These are phyloP conservation scores for Triops cancriformis DNA, from an alignment of 1,140 invertebrate genomes.

Conservation along the genomic window DNA sequence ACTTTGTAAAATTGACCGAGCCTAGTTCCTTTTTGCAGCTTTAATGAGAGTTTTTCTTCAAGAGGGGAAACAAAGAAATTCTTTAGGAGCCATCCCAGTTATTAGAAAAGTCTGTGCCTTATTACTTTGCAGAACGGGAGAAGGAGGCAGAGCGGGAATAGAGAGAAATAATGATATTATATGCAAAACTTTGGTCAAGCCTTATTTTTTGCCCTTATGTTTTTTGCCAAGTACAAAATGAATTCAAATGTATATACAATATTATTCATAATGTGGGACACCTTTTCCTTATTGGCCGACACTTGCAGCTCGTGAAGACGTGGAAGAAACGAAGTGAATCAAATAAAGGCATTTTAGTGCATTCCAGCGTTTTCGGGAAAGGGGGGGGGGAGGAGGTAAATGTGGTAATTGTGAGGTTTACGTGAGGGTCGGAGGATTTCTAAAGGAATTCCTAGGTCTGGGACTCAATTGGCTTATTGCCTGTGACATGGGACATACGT, in stretches of 20 bases:
- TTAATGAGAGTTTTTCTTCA: not conserved
- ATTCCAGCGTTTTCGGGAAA: no score
- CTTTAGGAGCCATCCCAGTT: not conserved
- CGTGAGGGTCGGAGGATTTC: no score
- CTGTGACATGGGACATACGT: no score
- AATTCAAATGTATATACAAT: not conserved
- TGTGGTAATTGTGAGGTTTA: no score
- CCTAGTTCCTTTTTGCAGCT: conserved; percentile 1
- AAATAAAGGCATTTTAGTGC: no score
- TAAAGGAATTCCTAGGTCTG: no score
- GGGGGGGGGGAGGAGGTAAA: no score
- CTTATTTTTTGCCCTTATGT: not conserved
- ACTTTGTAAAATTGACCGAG: not conserved
- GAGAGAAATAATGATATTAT: not conserved
- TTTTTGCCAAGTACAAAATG: not conserved
- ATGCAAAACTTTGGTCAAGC: conserved; percentile 13
- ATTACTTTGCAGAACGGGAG: not conserved
- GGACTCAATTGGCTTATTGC: no score
- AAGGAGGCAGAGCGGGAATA: not conserved
- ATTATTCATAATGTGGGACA: not conserved
- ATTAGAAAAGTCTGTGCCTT: not conserved
- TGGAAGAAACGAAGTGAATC: no score
- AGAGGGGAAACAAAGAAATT: not conserved
- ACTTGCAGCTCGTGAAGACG: no score
- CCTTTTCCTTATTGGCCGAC: not conserved